phyloP scores from a whole-genome alignment of 2,113 vertebrate species.

The Triplophysa tibetana region DNA sequence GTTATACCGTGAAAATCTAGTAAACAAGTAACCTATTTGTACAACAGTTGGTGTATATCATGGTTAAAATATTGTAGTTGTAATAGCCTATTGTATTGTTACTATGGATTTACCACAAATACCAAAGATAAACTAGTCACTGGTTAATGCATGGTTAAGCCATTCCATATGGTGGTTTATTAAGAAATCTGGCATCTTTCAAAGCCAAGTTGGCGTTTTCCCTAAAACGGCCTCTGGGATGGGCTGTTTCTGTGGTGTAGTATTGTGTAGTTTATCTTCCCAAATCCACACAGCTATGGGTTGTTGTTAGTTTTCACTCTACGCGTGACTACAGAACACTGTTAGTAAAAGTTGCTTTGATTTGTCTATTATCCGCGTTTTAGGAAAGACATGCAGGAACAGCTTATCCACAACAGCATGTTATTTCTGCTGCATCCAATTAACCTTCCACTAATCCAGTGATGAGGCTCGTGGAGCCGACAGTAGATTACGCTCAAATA shows the following conservation, averaged over 20 bases:
- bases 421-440: conserved; percentile 72
- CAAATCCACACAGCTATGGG: neutral
- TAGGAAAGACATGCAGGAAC: conserved; percentile 41
- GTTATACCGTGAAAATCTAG: too few relatives aligned
- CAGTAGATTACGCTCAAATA: conserved; percentile 67
- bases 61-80: too few relatives aligned
- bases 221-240: neutral
- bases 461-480: conserved; percentile 59
- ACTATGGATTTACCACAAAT: too few relatives aligned
- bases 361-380: neutral
- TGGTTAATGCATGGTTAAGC: too few relatives aligned
- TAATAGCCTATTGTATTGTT: too few relatives aligned
- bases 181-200: neutral
- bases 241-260: neutral
- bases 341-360: neutral
- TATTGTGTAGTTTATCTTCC: neutral
- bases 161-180: neutral
- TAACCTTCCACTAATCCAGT: conserved; percentile 68
- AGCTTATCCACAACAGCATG: conserved; percentile 50
- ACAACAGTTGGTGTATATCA: too few relatives aligned
- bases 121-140: too few relatives aligned
- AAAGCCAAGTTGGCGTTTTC: neutral
- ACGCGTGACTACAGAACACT: neutral
- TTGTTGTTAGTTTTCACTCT: neutral
- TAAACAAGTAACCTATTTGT: too few relatives aligned